These are phyloP conservation scores for Ceratosolen solmsi DNA, from an alignment of 1,140 invertebrate genomes.

Conservation along the genomic window DNA sequence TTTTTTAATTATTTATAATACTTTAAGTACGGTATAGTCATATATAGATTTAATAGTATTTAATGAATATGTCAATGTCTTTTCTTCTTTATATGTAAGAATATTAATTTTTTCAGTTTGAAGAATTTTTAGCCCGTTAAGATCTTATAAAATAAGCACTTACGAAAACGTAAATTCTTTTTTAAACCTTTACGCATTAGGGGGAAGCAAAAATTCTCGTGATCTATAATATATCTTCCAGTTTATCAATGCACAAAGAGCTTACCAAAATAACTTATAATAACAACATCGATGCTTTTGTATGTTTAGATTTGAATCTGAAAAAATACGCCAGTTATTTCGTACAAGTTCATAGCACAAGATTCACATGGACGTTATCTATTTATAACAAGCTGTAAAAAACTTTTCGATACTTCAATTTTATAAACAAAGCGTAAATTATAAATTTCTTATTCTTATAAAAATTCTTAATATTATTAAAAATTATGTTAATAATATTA, in stretches of 20 bases:
- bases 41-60: too few species aligned
- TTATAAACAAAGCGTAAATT: too few species aligned
- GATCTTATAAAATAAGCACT: background rate
- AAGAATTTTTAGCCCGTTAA: too few species aligned
- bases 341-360: background rate
- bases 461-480: too few species aligned
- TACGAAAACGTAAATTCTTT: background rate
- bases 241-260: constrained; percentile 31
- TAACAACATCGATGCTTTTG: background rate
- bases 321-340: constrained; percentile 29
- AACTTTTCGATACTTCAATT: too few species aligned
- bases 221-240: background rate
- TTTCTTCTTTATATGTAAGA: too few species aligned
- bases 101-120: too few species aligned
- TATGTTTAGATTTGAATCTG: constrained; percentile 41
- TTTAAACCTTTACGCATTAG: background rate
- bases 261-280: constrained; percentile 23
- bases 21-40: too few species aligned
- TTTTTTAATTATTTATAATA: too few species aligned
- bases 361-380: constrained; percentile 16
- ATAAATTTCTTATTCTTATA: too few species aligned
- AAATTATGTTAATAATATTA: too few species aligned
- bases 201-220: background rate
- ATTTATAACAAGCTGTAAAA: constrained; percentile 11
- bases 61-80: too few species aligned